These are phyloP conservation scores for Mus spicilegus DNA, from an alignment of 2,113 vertebrate species.

Conservation along the genomic window DNA sequence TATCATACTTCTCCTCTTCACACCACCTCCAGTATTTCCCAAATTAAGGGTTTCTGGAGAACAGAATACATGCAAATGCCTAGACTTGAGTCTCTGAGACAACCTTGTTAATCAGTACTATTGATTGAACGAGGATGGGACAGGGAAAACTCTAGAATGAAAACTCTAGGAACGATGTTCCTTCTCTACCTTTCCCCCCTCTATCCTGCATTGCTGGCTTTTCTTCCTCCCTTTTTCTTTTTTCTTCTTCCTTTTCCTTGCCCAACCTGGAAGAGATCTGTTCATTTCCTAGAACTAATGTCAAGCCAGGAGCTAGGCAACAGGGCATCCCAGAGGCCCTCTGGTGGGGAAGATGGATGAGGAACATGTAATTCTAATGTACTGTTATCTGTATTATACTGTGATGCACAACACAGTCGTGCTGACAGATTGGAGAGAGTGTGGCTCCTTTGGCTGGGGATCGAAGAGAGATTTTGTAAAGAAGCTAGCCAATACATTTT, in stretches of 20 bases:
- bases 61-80: not conserved
- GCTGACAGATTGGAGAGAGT: not conserved
- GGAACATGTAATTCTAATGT: not conserved
- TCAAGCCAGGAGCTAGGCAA: not conserved
- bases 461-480: not conserved
- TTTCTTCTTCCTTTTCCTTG: not conserved
- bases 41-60: not conserved
- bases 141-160: rapidly evolving
- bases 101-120: no score
- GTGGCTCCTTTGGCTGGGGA: not conserved
- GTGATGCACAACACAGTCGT: constrained; percentile 16
- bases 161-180: not conserved
- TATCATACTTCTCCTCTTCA: not conserved
- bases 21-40: not conserved
- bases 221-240: not conserved
- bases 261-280: not conserved
- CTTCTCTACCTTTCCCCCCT: not conserved
- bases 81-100: not conserved
- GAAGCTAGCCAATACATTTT: constrained; percentile 14
- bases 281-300: not conserved
- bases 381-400: constrained; percentile 9
- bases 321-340: not conserved
- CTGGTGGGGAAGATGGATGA: not conserved
- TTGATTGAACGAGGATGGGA: not conserved
- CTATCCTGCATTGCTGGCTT: not conserved